These are phyloP conservation scores for Thamnophis elegans DNA, from an alignment of 2,797 vertebrate genomes.

Conservation along the genomic window DNA sequence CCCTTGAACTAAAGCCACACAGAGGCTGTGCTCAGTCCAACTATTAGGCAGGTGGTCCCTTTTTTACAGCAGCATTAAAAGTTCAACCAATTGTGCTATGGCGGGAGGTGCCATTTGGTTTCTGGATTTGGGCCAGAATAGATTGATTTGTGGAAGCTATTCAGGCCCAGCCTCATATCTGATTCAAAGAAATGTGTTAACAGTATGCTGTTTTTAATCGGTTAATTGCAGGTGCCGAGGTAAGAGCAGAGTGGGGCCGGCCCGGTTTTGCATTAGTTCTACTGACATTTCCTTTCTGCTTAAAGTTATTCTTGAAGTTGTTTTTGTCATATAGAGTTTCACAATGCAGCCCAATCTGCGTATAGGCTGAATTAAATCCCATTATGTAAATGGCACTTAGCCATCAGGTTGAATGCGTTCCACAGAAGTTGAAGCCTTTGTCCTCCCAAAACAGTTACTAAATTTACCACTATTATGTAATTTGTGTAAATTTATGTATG, in stretches of 20 bases:
- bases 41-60: neutral
- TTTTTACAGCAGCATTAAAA: neutral
- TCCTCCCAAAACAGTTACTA: neutral
- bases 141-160: neutral
- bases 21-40: too few relatives aligned
- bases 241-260: neutral
- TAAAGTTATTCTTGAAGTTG: neutral
- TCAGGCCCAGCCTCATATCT: neutral
- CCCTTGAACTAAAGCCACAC: too few relatives aligned
- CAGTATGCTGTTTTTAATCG: neutral
- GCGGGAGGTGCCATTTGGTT: neutral
- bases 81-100: neutral
- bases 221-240: neutral
- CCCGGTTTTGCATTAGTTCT: neutral
- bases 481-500: neutral
- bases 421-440: neutral
- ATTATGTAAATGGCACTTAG: neutral
- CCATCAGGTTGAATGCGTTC: neutral
- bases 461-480: neutral
- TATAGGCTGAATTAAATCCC: neutral
- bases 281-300: neutral
- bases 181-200: neutral
- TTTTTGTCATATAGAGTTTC: neutral
- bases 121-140: neutral
- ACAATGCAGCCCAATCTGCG: neutral